A percentile compares a stretch with the other conserved stretches of the same genome.
These are phyloP conservation scores for Pogonocichla stellata DNA, from an alignment of 2,113 vertebrate species.

Conservation along the genomic window DNA sequence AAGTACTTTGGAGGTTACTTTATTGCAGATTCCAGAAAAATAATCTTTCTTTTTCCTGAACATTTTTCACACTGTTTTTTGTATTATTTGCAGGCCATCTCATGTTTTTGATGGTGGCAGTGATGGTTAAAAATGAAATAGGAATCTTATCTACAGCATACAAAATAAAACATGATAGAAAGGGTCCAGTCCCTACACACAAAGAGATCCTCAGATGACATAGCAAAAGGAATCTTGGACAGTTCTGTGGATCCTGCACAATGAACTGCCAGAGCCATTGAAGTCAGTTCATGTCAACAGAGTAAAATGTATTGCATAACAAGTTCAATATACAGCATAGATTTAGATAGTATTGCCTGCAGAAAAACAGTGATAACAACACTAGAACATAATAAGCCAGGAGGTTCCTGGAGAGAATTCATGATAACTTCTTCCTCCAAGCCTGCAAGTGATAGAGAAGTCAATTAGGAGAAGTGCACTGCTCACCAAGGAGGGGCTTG, in stretches of 20 bases:
- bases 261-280: background rate
- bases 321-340: background rate
- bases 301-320: background rate
- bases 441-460: background rate
- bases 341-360: background rate
- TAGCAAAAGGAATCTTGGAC: background rate
- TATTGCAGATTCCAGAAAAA: background rate
- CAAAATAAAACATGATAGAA: background rate
- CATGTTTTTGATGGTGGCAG: background rate
- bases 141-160: background rate
- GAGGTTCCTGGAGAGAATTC: background rate
- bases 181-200: background rate
- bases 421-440: background rate
- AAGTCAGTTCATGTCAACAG: background rate
- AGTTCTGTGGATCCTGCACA: background rate
- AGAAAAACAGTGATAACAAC: background rate
- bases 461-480: background rate
- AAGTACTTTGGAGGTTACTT: background rate
- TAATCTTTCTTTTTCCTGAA: background rate
- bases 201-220: background rate
- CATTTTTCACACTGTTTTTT: background rate
- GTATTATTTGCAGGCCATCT: background rate
- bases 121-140: background rate
- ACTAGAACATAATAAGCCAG: background rate
- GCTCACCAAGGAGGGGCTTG: background rate